Evolutionary conservation across 2,113 vertebrate genomes (phyloP).

Genomic region (Candoia aspera): DNA sequence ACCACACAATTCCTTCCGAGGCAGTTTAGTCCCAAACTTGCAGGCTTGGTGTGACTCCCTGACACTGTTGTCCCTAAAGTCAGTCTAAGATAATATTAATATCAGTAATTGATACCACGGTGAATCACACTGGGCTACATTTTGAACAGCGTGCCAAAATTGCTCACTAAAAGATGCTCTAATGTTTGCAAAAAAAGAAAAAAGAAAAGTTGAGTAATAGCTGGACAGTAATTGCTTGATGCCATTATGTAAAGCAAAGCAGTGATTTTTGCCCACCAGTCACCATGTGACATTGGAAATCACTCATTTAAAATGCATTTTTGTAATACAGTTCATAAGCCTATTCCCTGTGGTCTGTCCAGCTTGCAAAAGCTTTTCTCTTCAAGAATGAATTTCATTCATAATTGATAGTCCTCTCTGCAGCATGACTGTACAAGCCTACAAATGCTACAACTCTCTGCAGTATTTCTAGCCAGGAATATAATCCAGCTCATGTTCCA

Average conservation of each 20-base stretch:
- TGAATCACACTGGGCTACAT: not conserved
- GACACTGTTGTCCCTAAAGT: not conserved
- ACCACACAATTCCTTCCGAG: not conserved
- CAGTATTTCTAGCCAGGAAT: not conserved
- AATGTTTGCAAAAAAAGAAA: not conserved
- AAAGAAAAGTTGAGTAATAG: not conserved
- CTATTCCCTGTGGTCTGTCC: not conserved
- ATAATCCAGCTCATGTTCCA: conserved; percentile 20
- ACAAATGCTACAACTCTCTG: not conserved
- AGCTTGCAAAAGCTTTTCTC: conserved; percentile 5
- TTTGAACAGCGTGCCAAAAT: not conserved
- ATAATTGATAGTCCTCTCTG: conserved; percentile 8
- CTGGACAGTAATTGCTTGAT: not conserved
- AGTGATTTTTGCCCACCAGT: not conserved
- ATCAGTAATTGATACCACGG: no score
- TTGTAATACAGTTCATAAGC: not conserved
- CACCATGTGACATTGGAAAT: not conserved
- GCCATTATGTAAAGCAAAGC: not conserved
- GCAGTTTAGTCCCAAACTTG: not conserved
- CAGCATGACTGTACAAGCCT: conserved; percentile 22
- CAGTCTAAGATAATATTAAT: not conserved
- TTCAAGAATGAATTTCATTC: conserved; percentile 53
- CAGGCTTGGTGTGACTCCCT: not conserved
- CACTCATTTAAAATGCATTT: not conserved
- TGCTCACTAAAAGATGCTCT: not conserved